phyloP scores from a whole-genome alignment of 2,113 vertebrate genomes.

The Delphinus delphis region DNA sequence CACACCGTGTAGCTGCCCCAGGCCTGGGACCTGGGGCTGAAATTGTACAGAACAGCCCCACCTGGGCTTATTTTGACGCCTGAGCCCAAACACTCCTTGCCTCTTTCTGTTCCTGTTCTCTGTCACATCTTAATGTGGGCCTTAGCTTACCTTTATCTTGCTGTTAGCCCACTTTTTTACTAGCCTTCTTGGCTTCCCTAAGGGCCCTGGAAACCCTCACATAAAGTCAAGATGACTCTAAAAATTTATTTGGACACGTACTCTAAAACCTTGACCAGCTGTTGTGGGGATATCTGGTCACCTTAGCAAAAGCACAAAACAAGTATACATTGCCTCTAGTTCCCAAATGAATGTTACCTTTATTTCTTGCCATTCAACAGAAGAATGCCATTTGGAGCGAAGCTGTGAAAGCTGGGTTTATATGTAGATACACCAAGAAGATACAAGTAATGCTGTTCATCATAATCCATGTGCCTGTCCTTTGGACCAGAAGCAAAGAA shows the following conservation, averaged over 20 bases:
- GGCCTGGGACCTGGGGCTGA: too few species aligned
- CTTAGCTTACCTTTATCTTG: neutral
- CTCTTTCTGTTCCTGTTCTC: neutral
- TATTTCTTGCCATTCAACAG: neutral
- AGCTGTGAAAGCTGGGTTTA: neutral
- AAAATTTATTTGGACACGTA: neutral
- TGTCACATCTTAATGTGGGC: neutral
- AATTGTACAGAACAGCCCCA: neutral
- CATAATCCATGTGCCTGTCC: neutral
- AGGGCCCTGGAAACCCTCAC: neutral
- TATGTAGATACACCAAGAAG: neutral
- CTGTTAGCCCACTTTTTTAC: neutral
- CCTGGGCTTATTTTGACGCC: neutral
- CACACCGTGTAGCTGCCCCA: neutral
- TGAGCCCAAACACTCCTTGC: neutral
- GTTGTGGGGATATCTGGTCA: neutral
- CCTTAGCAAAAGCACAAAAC: neutral
- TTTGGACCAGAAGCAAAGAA: neutral
- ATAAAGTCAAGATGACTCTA: neutral
- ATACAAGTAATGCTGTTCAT: neutral
- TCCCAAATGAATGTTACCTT: neutral
- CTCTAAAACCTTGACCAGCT: neutral
- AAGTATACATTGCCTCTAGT: neutral
- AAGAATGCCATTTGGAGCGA: neutral
- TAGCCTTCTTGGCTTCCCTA: neutral